Evolutionary conservation across 2,113 vertebrate species (phyloP).

Genomic region (Dromaius novaehollandiae): DNA sequence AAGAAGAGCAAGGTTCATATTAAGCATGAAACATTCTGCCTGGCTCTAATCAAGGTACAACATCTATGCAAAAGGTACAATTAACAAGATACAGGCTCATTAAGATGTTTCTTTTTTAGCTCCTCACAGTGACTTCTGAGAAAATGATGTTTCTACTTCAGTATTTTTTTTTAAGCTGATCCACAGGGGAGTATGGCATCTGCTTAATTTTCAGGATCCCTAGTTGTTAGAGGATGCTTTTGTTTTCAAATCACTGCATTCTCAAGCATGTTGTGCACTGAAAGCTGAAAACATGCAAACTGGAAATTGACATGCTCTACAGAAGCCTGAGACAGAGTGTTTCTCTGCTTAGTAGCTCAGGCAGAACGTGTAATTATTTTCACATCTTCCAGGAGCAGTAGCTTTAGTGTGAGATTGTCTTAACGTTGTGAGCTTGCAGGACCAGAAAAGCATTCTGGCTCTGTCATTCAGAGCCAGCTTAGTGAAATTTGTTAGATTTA

Average conservation of each 20-base stretch:
- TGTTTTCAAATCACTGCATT: slow-evolving; percentile 64
- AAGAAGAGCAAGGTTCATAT: not conserved
- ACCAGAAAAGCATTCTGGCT: slow-evolving; percentile 20
- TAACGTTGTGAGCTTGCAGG: slow-evolving; percentile 24
- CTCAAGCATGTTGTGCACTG: not conserved
- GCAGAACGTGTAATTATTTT: slow-evolving; percentile 74
- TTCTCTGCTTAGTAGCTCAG: slow-evolving; percentile 62
- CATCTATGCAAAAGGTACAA: not conserved
- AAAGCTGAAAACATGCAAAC: slow-evolving; percentile 58
- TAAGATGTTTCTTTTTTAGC: not conserved
- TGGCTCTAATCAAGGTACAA: not conserved
- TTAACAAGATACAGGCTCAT: not conserved
- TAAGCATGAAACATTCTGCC: not conserved
- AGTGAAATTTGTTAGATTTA: slow-evolving; percentile 54
- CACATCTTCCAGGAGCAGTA: slow-evolving; percentile 45
- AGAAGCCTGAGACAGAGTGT: slow-evolving; percentile 34
- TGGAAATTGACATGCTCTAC: slow-evolving; percentile 57
- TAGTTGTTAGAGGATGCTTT: slow-evolving; percentile 37
- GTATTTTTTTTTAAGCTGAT: not conserved
- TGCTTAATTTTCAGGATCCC: slow-evolving; percentile 38
- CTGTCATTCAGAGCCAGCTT: slow-evolving; percentile 49
- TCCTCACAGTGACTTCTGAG: not conserved
- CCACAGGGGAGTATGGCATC: slow-evolving; percentile 16
- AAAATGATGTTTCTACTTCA: not conserved
- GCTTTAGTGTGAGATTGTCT: slow-evolving; percentile 36